Evolutionary conservation across 2,797 vertebrate genomes (phyloP).

Genomic region (Parauchenoglanis punctatus): DNA sequence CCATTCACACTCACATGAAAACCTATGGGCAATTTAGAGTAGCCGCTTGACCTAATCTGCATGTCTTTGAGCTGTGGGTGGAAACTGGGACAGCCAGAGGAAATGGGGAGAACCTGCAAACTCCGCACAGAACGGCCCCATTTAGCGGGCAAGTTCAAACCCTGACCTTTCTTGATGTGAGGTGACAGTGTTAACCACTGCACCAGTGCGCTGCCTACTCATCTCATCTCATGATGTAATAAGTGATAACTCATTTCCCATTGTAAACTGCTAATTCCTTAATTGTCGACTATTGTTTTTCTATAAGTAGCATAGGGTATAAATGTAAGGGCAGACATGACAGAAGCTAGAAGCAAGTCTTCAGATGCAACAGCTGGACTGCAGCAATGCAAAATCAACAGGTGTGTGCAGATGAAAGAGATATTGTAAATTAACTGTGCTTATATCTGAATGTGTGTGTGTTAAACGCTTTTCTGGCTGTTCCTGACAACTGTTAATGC

Average conservation of each 20-base stretch:
- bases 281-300: not conserved
- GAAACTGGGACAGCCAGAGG: too few relatives aligned
- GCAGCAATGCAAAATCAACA: slow-evolving; percentile 10
- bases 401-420: slow-evolving; percentile 18
- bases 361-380: slow-evolving; percentile 5
- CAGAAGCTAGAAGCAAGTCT: not conserved
- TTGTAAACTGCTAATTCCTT: not conserved
- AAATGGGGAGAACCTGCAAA: too few relatives aligned
- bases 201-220: too few relatives aligned
- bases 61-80: too few relatives aligned
- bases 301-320: not conserved
- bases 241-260: not conserved
- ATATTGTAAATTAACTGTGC: slow-evolving; percentile 34
- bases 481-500: not conserved
- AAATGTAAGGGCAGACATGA: not conserved
- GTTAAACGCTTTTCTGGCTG: not conserved
- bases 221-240: not conserved
- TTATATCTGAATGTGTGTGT: slow-evolving; percentile 14
- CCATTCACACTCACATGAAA: too few relatives aligned
- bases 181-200: too few relatives aligned
- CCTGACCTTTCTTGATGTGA: too few relatives aligned
- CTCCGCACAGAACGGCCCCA: too few relatives aligned
- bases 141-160: too few relatives aligned
- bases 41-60: too few relatives aligned
- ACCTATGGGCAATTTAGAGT: too few relatives aligned